Evolutionary conservation across 2,113 vertebrate species (phyloP).

Genomic region (Butorides virescens): DNA sequence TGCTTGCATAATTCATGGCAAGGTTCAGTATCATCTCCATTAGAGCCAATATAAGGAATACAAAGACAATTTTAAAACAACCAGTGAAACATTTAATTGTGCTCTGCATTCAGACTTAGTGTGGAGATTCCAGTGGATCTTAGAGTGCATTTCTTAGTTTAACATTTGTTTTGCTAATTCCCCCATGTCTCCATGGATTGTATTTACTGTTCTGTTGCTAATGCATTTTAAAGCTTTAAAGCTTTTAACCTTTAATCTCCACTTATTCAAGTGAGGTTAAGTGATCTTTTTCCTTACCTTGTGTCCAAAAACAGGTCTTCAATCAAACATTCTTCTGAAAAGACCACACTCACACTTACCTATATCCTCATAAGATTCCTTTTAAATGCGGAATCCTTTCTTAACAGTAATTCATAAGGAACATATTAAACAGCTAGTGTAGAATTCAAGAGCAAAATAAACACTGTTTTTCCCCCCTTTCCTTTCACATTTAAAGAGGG

Average conservation of each 20-base stretch:
- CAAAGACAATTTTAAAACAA: conserved; percentile 64
- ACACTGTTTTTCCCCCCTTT: background rate
- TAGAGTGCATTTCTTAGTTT: conserved; percentile 68
- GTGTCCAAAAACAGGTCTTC: conserved; percentile 74
- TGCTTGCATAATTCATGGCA: conserved; percentile 29
- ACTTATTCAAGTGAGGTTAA: conserved; percentile 76
- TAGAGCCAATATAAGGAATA: conserved; percentile 48
- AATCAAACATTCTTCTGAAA: conserved; percentile 69
- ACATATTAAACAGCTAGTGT: conserved; percentile 17
- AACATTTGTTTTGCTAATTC: conserved; percentile 81
- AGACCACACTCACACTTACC: conserved; percentile 62
- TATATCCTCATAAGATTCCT: conserved; percentile 47
- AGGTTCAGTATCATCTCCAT: conserved; percentile 21
- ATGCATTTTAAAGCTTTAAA: conserved; percentile 77
- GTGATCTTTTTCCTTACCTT: conserved; percentile 70
- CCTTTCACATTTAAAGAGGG: background rate
- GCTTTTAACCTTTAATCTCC: conserved; percentile 83
- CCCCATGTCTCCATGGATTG: conserved; percentile 69
- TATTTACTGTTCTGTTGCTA: conserved; percentile 78
- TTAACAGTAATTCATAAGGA: conserved; percentile 26
- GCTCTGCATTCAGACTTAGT: conserved; percentile 48
- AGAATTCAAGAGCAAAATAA: conserved; percentile 32
- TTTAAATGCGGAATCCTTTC: conserved; percentile 16
- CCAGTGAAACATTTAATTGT: conserved; percentile 50
- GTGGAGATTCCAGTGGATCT: conserved; percentile 61